A percentile compares a stretch with the other conserved stretches of the same genome.
These are phyloP conservation scores for Pseudorasbora parva DNA, from an alignment of 2,113 vertebrate species.

Conservation along the genomic window DNA sequence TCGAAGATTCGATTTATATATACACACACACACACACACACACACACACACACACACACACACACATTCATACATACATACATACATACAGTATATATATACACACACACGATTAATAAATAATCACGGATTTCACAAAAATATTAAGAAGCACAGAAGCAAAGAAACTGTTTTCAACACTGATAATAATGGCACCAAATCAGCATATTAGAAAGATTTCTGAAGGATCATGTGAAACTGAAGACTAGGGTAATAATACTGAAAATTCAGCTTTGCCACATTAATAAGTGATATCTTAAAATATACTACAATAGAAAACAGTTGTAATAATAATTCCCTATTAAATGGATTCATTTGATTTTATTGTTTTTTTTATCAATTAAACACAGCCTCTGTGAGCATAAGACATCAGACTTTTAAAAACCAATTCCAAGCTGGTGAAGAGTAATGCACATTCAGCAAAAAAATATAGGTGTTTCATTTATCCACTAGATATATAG, in stretches of 20 bases:
- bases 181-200: not conserved
- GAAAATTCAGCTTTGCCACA: not conserved
- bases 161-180: not conserved
- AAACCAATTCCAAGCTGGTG: not conserved
- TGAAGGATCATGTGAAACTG: not conserved
- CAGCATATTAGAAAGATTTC: not conserved
- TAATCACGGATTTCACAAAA: too few species aligned
- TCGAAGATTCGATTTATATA: too few species aligned
- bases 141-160: not conserved
- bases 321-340: not conserved
- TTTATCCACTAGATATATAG: conserved; percentile 1
- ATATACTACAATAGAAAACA: not conserved
- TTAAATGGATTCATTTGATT: too few species aligned
- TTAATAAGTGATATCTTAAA: not conserved
- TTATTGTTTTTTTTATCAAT: too few species aligned
- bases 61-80: too few species aligned
- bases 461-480: not conserved
- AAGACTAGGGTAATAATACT: not conserved
- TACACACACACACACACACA: too few species aligned
- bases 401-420: not conserved
- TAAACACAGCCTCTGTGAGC: not conserved
- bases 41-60: too few species aligned
- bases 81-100: too few species aligned
- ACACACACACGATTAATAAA: too few species aligned
- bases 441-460: not conserved